phyloP scores from a whole-genome alignment of 1,140 invertebrate species.

The Neuroterus valhalla region DNA sequence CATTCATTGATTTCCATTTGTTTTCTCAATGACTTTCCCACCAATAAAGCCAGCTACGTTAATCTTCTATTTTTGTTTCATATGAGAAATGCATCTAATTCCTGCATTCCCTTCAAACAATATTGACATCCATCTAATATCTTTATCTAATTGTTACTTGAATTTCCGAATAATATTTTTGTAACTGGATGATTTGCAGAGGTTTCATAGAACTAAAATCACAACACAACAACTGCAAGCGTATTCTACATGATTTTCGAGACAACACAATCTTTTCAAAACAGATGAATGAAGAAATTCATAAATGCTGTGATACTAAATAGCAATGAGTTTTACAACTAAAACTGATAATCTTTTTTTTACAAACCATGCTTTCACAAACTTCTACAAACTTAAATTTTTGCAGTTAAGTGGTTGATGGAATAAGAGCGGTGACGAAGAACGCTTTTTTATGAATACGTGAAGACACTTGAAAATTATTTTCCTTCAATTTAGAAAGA shows the following conservation, averaged over 20 bases:
- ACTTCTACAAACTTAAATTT: neutral
- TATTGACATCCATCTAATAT: neutral
- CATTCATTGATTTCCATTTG: neutral
- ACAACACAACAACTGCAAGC: conserved; percentile 9
- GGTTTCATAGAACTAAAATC: neutral
- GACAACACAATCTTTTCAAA: neutral
- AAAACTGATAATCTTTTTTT: conserved; percentile 4
- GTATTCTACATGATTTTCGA: conserved; percentile 18
- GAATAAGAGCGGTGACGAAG: no score
- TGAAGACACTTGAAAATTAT: no score
- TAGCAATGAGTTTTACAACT: neutral
- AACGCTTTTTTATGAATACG: no score
- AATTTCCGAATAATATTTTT: neutral
- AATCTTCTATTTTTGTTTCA: no score
- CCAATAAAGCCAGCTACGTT: no score
- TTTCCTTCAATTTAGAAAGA: no score
- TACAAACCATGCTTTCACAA: neutral
- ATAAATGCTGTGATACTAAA: conserved; percentile 3
- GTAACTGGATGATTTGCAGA: neutral
- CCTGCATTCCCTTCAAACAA: neutral
- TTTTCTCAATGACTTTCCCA: no score
- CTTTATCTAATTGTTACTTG: neutral
- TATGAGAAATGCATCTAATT: no score
- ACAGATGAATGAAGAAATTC: neutral
- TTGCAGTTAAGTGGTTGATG: no score